Percentiles rank a stretch among this genome's conserved stretches.
Conservation (phyloP, 2,113 vertebrate genomes). For the Toxotes chatareus region DNA sequence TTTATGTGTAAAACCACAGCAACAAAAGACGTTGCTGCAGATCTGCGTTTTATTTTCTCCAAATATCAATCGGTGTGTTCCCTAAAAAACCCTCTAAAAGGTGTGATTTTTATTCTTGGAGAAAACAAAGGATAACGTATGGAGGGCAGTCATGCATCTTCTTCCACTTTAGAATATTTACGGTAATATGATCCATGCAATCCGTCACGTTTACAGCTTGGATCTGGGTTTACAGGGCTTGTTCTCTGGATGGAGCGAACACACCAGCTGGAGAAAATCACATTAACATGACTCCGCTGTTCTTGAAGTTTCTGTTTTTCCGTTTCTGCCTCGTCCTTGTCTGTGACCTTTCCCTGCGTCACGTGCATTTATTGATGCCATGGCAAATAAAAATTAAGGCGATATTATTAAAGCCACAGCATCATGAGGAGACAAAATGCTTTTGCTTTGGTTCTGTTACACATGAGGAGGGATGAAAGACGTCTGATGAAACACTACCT, state of each 20-base stretch:
- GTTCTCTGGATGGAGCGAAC: constrained; percentile 18
- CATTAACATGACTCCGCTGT: neutral
- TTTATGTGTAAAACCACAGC: neutral
- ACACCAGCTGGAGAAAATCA: neutral
- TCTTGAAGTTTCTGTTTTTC: neutral
- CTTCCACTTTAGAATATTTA: constrained; percentile 51
- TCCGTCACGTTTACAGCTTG: constrained; percentile 74
- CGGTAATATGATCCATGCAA: constrained; percentile 75
- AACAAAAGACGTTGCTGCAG: neutral
- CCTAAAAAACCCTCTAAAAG: neutral
- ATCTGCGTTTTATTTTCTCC: too few species aligned
- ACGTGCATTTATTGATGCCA: neutral
- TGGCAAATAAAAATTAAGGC: neutral
- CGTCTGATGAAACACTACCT: constrained; percentile 31
- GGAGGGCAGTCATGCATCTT: neutral
- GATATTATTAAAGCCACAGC: neutral
- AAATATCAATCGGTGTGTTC: neutral
- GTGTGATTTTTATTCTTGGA: neutral
- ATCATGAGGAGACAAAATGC: neutral
- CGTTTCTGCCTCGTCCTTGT: neutral
- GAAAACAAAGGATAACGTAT: neutral
- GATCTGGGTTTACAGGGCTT: constrained; percentile 23
- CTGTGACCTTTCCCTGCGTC: neutral
- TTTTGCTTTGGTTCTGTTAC: neutral
- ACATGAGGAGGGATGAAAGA: neutral